These are phyloP conservation scores for Gryllus bimaculatus DNA, from an alignment of 1,140 invertebrate species.

Conservation along the genomic window DNA sequence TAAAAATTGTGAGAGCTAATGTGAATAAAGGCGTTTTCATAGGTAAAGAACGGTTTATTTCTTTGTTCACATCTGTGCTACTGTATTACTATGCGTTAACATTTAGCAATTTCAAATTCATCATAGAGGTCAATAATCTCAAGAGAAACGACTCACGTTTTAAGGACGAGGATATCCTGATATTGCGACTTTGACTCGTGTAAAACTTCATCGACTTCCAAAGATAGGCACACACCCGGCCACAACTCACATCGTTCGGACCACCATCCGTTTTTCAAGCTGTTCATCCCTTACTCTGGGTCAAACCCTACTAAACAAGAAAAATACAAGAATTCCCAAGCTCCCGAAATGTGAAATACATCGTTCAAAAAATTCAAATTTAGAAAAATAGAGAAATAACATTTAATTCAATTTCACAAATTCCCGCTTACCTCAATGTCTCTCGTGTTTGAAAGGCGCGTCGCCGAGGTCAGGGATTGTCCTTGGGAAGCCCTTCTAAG, in stretches of 20 bases:
- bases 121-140: too few relatives aligned
- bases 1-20: background rate
- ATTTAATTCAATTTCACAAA: too few relatives aligned
- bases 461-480: background rate
- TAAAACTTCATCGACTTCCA: constrained; percentile 78
- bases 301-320: too few relatives aligned
- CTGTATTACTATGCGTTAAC: too few relatives aligned
- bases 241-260: constrained; percentile 81
- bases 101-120: too few relatives aligned
- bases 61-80: too few relatives aligned
- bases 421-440: background rate
- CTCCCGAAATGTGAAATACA: too few relatives aligned
- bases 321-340: too few relatives aligned
- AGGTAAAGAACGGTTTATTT: too few relatives aligned
- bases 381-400: too few relatives aligned
- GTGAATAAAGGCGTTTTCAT: too few relatives aligned
- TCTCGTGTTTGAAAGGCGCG: background rate
- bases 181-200: constrained; percentile 74
- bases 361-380: too few relatives aligned
- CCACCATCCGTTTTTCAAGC: constrained; percentile 76
- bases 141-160: constrained; percentile 57
- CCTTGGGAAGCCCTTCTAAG: background rate
- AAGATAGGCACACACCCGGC: constrained; percentile 83
- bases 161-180: constrained; percentile 82
- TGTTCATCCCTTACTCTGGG: constrained; percentile 39